These are phyloP conservation scores for Coregonus sp. DNA, from an alignment of 2,797 vertebrate species.

Conservation along the genomic window DNA sequence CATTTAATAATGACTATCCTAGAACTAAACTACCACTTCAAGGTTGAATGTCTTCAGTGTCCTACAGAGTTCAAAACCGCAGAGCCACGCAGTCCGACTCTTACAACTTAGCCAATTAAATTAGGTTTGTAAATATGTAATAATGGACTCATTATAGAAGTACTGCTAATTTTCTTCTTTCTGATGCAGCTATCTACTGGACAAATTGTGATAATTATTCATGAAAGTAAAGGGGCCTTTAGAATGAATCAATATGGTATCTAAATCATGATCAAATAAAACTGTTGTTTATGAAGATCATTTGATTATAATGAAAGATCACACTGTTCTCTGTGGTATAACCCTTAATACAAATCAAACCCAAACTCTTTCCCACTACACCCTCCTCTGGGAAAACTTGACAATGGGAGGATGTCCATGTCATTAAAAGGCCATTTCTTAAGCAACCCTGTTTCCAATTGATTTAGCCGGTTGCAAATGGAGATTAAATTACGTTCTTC, in stretches of 20 bases:
- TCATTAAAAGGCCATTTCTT: conserved; percentile 54
- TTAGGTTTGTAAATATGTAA: too few species aligned
- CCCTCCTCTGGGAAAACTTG: neutral
- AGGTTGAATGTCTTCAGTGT: too few species aligned
- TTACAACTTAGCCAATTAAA: too few species aligned
- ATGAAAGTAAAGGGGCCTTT: neutral
- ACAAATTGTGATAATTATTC: neutral
- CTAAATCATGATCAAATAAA: neutral
- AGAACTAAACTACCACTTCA: too few species aligned
- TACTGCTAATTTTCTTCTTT: too few species aligned
- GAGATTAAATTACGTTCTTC: conserved; percentile 66
- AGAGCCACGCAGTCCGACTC: too few species aligned
- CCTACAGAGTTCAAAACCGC: too few species aligned
- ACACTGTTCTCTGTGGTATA: neutral
- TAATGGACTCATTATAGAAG: too few species aligned
- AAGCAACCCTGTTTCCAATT: conserved; percentile 50
- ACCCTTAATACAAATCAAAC: neutral
- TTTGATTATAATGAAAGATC: neutral
- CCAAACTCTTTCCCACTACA: neutral
- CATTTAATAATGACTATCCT: too few species aligned
- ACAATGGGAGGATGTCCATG: conserved; percentile 39
- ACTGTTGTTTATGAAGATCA: neutral
- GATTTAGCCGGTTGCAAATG: conserved; percentile 63
- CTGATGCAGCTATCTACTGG: too few species aligned
- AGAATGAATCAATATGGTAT: neutral